Evolutionary conservation across 92 coral and sea anemone genomes (phyloP), one percentile per base, ranked within the genome.

Genomic region (Porites divaricata): DNA sequence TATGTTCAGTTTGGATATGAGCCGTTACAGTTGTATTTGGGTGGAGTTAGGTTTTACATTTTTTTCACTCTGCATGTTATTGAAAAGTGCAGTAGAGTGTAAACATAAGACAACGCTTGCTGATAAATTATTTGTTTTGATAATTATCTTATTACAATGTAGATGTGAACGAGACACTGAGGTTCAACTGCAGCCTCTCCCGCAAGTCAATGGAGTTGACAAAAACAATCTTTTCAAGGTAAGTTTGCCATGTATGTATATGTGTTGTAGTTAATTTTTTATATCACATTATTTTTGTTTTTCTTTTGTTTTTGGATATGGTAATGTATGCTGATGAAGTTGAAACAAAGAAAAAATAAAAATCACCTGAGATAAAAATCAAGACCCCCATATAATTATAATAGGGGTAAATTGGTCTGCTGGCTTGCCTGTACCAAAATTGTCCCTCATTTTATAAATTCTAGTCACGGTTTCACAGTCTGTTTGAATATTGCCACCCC

Each of bases 111-210:
- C 45, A 35, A 6, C 6, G 45, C 45, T 35, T 35, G 45, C 45
- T 35, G 45, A 35, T 35, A 15, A 21, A 48, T n/a, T 9, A 11
- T 73, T 15, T 21, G 22, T 19, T 73, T 21, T 51, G 54, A 3
- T 8, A 3, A 35, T 35, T 35, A 11, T 73, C 51, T 16, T 65
- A 35, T 64, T 20, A 4, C 45, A 35, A 35, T 35, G 45, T 35
- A 95, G 98, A 75, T 95, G 98, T 86, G 98, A 95, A 51, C 87
- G 95, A 59, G 91, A 87, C 19, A 70, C 92, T 6, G 95, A 95
- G 22, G 84, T 95, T 26, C 89, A 85, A 28, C 83, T 93, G 23
- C 92, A 81, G 22, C 74, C 87, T 41, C 54, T 75, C 2, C 83
- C 91, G 2, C 89, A 85, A 67, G 89, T 78, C 9, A 84, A 76